Evolutionary conservation across 1,140 invertebrate species (phyloP), one percentile per base, ranked within the genome.

Genomic region (Ceratosolen solmsi): DNA sequence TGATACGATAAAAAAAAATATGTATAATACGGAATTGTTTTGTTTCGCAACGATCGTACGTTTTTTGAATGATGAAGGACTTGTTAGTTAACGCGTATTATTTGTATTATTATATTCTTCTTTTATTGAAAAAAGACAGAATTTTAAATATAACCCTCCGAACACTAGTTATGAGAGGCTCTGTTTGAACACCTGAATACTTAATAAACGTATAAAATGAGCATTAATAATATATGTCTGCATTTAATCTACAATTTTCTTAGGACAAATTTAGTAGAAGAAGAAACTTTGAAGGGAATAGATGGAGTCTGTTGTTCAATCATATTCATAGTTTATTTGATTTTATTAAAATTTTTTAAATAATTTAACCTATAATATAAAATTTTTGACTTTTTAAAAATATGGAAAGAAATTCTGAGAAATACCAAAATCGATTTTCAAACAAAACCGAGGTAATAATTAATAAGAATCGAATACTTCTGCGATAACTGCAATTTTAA

Each of bases 181-280:
- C 89, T 91, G 89, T 41, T 63, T 83, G 89, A 91, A 92, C 91
- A 92, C 91, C 90, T 92, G 91, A 92, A 92, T 91, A 91, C 91
- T 91, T 91, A 91, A 91, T 90, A 91, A 92, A 91, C 87, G 91
- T 88, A 91, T 91, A 90, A 91, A 74, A 71, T 91, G 90, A 90
- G 90, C 90, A 92, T 91, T 91, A 92, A 91, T 91, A 91, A 91
- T 88, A 87, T 89, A 2, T 87, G 88, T 90, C 87, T 88, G 86
- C 84, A 85, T 82, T 84, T 89, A 89, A 91, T 91, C 89, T 85
- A 91, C 89, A 91, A 91, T 87, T 91, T 87, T 86, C 86, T 86
- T 85, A 89, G 86, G 88, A 89, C 86, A 89, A 89, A 90, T 85
- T 86, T 89, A 91, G 89, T 90, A 84, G 86, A 82, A 86, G 84